These are phyloP conservation scores for Augochlorella aurata DNA, from an alignment of 2,888 invertebrate genomes.

Conservation along the genomic window DNA sequence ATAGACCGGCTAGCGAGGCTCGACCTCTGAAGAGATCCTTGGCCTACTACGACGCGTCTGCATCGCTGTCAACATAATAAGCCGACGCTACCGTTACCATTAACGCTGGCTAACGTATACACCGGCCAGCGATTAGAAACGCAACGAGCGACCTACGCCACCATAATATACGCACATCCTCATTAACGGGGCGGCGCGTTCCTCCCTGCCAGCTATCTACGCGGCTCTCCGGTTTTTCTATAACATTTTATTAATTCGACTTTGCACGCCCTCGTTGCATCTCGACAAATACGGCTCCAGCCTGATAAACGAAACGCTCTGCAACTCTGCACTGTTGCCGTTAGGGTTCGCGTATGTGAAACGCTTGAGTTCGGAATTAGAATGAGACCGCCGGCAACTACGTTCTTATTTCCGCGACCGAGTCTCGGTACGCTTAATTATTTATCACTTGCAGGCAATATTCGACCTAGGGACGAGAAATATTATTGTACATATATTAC, in stretches of 20 bases:
- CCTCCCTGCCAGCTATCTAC: conserved; percentile 60
- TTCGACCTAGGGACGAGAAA: no score
- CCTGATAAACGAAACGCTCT: background rate
- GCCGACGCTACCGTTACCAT: conserved; percentile 60
- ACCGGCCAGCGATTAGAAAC: conserved; percentile 65
- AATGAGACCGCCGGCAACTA: background rate
- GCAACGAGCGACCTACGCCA: conserved; percentile 70
- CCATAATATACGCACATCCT: conserved; percentile 79
- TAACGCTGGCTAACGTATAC: conserved; percentile 57
- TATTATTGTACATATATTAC: no score
- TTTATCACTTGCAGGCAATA: no score
- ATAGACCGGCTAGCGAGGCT: conserved; percentile 20
- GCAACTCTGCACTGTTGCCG: no score
- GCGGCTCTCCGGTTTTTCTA: conserved; percentile 60
- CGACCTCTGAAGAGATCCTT: conserved; percentile 60
- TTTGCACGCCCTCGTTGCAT: conserved; percentile 61
- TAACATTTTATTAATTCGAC: conserved; percentile 77
- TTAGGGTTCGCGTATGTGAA: background rate
- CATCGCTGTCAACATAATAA: conserved; percentile 53
- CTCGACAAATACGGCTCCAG: background rate
- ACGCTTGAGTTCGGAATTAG: background rate
- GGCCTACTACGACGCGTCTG: conserved; percentile 61
- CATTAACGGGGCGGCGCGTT: conserved; percentile 74
- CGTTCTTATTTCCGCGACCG: no score
- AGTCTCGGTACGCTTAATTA: no score